Percentiles rank a stretch among this genome's conserved stretches.
Conservation (phyloP, 35 echinoderm and acorn worm species). For the Apostichopus parvimensis region DNA sequence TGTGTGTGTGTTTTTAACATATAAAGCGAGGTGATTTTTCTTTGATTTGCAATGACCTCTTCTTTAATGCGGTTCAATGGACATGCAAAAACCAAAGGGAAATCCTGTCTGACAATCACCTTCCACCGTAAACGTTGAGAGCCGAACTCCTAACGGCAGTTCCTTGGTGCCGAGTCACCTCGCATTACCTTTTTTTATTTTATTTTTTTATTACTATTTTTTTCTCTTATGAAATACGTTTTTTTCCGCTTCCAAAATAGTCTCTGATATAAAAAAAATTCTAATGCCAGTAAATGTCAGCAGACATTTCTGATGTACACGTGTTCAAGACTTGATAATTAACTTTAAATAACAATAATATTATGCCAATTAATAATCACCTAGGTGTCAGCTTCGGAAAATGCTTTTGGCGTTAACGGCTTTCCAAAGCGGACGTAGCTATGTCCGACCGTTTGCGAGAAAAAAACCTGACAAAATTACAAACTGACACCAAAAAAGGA, state of each 20-base stretch:
- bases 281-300: not conserved
- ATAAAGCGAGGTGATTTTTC: not conserved
- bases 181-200: not conserved
- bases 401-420: slow-evolving; percentile 35
- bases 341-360: slow-evolving; percentile 48
- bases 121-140: slow-evolving; percentile 16
- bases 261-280: not conserved
- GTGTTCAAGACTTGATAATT: slow-evolving; percentile 27
- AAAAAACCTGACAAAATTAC: slow-evolving; percentile 13
- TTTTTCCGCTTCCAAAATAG: slow-evolving; percentile 13
- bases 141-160: not conserved
- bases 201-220: too few species aligned
- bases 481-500: not conserved
- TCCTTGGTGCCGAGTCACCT: not conserved
- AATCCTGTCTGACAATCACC: not conserved
- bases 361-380: slow-evolving; percentile 45
- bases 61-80: not conserved
- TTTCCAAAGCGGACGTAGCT: slow-evolving; percentile 39
- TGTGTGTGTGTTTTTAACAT: not conserved
- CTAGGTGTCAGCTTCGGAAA: slow-evolving; percentile 5
- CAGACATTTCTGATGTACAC: slow-evolving; percentile 11
- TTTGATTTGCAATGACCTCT: not conserved
- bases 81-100: not conserved
- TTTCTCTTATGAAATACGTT: not conserved
- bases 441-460: not conserved